These are phyloP conservation scores for Epinotia demarniana DNA, from an alignment of 2,888 invertebrate species.

Conservation along the genomic window DNA sequence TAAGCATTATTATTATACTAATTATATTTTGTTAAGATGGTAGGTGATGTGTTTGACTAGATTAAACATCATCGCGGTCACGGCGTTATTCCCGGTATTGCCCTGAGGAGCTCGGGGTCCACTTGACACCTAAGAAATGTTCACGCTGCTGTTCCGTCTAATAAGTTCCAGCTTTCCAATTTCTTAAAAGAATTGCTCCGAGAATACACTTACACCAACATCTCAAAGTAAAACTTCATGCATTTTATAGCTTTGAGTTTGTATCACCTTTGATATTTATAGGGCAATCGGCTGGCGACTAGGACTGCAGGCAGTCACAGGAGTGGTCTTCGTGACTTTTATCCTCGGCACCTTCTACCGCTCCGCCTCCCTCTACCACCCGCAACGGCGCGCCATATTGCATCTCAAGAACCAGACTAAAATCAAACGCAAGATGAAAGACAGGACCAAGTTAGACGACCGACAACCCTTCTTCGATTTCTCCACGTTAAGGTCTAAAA, in stretches of 20 bases:
- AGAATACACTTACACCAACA: neutral
- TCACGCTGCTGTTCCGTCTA: too few relatives aligned
- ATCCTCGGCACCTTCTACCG: conserved; percentile 94
- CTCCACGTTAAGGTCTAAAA: conserved; percentile 92
- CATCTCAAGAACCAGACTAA: conserved; percentile 93
- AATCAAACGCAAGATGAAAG: conserved; percentile 91
- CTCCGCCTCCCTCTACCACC: conserved; percentile 94
- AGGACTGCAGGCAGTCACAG: conserved; percentile 94
- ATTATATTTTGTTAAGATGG: too few relatives aligned
- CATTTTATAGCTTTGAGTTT: neutral
- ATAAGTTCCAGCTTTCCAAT: neutral
- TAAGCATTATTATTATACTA: neutral
- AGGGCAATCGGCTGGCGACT: conserved; percentile 93
- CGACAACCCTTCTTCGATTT: conserved; percentile 94
- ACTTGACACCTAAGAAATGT: neutral
- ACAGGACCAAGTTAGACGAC: conserved; percentile 90
- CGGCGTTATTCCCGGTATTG: too few relatives aligned
- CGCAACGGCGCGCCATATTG: conserved; percentile 93
- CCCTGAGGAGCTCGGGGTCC: too few relatives aligned
- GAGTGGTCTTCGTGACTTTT: conserved; percentile 92
- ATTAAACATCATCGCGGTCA: too few relatives aligned
- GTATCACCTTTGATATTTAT: conserved; percentile 55
- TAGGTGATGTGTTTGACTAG: too few relatives aligned
- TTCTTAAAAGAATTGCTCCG: neutral
- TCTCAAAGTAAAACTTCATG: neutral